phyloP scores from a whole-genome alignment of 2,888 invertebrate species.

The Acanthopleura granulata region DNA sequence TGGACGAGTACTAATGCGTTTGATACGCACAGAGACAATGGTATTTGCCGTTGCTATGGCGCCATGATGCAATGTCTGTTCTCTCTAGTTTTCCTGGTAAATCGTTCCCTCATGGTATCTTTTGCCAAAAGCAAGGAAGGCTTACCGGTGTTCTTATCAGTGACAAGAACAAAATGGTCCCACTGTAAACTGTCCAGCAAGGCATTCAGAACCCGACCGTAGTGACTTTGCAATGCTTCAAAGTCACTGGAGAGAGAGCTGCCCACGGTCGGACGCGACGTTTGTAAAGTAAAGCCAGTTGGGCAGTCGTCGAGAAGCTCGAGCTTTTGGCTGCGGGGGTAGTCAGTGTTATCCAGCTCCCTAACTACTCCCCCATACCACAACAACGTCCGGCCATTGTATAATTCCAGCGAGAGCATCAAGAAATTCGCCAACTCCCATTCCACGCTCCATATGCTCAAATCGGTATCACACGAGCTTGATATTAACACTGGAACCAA shows the following conservation, averaged over 20 bases:
- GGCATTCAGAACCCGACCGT: neutral
- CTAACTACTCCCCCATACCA: neutral
- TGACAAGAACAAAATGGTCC: neutral
- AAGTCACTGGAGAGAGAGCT: neutral
- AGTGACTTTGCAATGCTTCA: neutral
- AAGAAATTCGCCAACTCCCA: neutral
- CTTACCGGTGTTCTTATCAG: neutral
- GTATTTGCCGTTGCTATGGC: too few species aligned
- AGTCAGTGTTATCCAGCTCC: neutral
- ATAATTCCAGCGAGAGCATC: neutral
- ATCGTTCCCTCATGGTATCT: too few species aligned
- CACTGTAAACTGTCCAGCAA: neutral
- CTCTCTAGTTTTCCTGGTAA: too few species aligned
- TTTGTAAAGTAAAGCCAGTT: neutral
- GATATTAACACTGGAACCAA: neutral
- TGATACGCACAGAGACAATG: too few species aligned
- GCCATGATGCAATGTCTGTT: too few species aligned
- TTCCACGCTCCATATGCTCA: neutral
- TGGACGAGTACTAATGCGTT: too few species aligned
- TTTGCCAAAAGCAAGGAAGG: neutral
- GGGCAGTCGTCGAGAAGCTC: neutral
- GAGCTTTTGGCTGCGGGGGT: too few species aligned
- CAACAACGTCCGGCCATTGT: neutral
- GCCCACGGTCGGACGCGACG: neutral
- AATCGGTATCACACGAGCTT: neutral